A percentile compares a stretch with the other conserved stretches of the same genome.
Evolutionary conservation across 2,113 vertebrate genomes (phyloP).

Genomic region (Elgaria multicarinata): DNA sequence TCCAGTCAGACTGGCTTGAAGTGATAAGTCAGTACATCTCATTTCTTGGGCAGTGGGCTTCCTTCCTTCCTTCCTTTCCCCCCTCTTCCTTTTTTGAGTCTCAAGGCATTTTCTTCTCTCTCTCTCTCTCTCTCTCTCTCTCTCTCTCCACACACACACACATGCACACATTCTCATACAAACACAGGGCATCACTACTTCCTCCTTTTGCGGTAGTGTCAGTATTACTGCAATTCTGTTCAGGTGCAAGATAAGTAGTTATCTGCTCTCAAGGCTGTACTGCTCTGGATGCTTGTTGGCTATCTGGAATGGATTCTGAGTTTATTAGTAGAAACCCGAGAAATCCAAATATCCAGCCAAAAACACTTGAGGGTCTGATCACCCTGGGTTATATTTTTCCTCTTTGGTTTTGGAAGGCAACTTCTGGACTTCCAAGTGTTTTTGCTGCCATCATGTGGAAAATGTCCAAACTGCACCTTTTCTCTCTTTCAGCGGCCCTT

Average conservation of each 20-base stretch:
- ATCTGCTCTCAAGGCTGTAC: conserved; percentile 41
- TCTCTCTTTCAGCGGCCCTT: background rate
- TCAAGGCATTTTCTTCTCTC: conserved; percentile 12
- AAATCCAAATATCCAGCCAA: conserved; percentile 63
- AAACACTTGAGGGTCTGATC: conserved; percentile 49
- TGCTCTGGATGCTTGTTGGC: conserved; percentile 33
- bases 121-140: conserved; percentile 19
- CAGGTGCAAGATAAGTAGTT: conserved; percentile 31
- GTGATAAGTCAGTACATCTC: conserved; percentile 26
- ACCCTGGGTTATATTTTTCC: conserved; percentile 42
- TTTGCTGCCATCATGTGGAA: conserved; percentile 75
- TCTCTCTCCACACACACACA: background rate
- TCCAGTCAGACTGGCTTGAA: conserved; percentile 34
- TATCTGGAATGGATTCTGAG: conserved; percentile 58
- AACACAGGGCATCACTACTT: conserved; percentile 54
- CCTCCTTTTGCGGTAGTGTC: conserved; percentile 40
- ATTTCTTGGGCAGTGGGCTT: conserved; percentile 16
- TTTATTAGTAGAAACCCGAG: conserved; percentile 59
- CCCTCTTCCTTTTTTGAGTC: background rate
- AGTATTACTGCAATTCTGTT: background rate
- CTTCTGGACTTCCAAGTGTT: conserved; percentile 53
- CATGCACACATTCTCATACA: conserved; percentile 7
- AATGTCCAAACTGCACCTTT: background rate
- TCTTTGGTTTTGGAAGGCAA: conserved; percentile 44
- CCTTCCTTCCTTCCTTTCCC: background rate